Evolutionary conservation across 92 coral and sea anemone species (phyloP), one percentile per base, ranked within the genome.

Genomic region (Montipora capitata): DNA sequence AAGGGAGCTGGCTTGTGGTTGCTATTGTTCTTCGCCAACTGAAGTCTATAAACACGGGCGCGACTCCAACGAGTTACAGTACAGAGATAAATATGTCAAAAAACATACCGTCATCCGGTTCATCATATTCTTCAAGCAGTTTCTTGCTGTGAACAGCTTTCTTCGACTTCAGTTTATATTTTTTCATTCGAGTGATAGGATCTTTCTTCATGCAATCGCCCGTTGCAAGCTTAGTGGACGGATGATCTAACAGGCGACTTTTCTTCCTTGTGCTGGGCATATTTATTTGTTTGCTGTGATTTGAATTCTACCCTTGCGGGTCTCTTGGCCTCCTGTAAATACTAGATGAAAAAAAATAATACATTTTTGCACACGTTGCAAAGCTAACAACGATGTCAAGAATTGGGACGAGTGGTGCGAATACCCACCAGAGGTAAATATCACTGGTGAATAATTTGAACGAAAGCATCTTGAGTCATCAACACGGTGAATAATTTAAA

Each of bases 381-480:
- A 38, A 39, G 27, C 39, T 35, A 68, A 67, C 13, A 11, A 48
- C 54, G 16, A 10, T 52, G 65, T 68, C 51, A 15, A 68, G 68
- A 52, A 52, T 68, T 52, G 66, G 68, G 11, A 43, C 62, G 77
- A 54, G 15, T 68, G 61, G 41, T n/a, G 20, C 71, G 2, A 42
- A n/a, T 7, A 13, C 39, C 16, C 35, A 16, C 8, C 79, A 17
- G 61, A 11, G 79, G 77, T 58, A 57, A 57, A 83, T 72, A 86
- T 80, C 74, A 64, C 62, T 51, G 77, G 57, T 68, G 85, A 80
- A 74, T 75, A 63, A 90, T 80, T 85, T 57, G 78, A 72, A 91
- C 67, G 87, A 90, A 90, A 90, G 91, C 94, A 90, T 86, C 82
- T 80, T 72, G 45, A 76, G 86, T 80, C 86, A 83, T 86, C 87